phyloP scores from a whole-genome alignment of 2,113 vertebrate species.

The Chloropsis hardwickii region DNA sequence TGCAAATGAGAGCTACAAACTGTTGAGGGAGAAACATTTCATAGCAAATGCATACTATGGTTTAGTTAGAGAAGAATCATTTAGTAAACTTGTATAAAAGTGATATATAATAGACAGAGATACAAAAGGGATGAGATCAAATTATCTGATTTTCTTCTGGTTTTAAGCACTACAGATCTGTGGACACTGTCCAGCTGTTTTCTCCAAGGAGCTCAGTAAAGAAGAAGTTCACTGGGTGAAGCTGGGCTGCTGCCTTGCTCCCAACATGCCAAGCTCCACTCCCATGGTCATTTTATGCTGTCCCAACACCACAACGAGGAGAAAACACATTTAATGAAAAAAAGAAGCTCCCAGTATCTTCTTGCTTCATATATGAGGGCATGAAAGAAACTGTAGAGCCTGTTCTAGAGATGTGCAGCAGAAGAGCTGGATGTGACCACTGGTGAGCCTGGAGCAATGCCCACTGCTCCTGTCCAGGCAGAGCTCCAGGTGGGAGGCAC shows the following conservation, averaged over 20 bases:
- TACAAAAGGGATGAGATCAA: background rate
- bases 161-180: background rate
- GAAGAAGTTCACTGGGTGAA: background rate
- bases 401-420: background rate
- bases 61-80: background rate
- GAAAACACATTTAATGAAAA: background rate
- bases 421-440: background rate
- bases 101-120: background rate
- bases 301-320: background rate
- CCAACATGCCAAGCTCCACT: background rate
- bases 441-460: fast-evolving
- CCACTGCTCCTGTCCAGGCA: background rate
- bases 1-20: slow-evolving; percentile 6
- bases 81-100: background rate
- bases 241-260: background rate
- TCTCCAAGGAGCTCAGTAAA: background rate
- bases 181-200: background rate
- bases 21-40: background rate
- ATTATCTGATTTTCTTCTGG: background rate
- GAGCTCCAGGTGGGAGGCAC: background rate
- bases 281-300: background rate
- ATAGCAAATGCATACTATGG: background rate
- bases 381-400: background rate
- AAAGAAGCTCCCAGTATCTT: background rate
- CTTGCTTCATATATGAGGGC: fast-evolving